Base-by-base conservation (phyloP, 2,888 invertebrate species). In the Byasa hedistus region DNA sequence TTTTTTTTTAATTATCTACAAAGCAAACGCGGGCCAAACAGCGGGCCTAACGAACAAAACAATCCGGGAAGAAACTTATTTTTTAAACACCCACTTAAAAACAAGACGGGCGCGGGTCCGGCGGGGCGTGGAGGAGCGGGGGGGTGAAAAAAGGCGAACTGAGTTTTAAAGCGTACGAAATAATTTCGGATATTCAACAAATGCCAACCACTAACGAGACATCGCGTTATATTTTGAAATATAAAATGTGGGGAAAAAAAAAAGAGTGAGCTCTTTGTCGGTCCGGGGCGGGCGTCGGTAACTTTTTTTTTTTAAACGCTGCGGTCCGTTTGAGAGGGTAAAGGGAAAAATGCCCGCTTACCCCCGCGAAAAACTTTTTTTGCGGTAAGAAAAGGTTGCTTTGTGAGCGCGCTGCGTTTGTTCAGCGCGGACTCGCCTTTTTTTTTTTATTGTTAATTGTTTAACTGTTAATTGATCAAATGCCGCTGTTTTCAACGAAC, bases 311-410 rank as follows among this genome's bases (percentile, higher is more conserved):
- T 89, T 86, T 82, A 80, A 85, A 81, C 81, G 78, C 79, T 88
- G 90, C 81, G 91, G 91, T 89, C 82, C 80, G 89, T 91, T 91
- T 91, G 87, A 82, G 80, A 76, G 80, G 82, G 79, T 78, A 81
- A 82, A 82, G 80, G 86, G 87, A 86, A 90, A 90, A 89, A 89
- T 87, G 83, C 83, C 78, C 82, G 85, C 75, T 83, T 79, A 80
- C 80, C 80, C 84, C 78, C 81, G 78, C 78, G 80, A 82, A 86
- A 90, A 88, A 66, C 66, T 66, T 80, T 89, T 89, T 90, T 88
- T 91, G 90, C 77, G 91, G 91, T 88, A 89, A 91, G 90, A 90
- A 89, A 87, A 85, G 87, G 89, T 84, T 85, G 86, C 87, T 86
- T 86, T 86, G 86, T 85, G 75, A 44, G 64, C 73, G 65, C 15